Conservation (phyloP, 1,140 invertebrate species). For the Drosophila erecta region DNA sequence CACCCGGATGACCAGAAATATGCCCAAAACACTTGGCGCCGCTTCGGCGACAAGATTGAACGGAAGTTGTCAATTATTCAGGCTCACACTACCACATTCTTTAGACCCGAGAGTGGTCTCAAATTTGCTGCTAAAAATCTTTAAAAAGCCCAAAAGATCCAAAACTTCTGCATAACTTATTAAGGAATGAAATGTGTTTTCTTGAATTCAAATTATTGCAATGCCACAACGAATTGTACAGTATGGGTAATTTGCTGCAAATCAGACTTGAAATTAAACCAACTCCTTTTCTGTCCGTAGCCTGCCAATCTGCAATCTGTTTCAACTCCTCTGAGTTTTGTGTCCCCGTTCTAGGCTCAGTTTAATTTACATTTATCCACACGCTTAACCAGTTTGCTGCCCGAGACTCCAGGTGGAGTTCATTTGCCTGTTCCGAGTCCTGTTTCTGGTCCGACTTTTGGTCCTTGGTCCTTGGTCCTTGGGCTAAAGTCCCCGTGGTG, state of each 20-base stretch:
- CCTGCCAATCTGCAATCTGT: slow-evolving; percentile 41
- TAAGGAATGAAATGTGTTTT: not conserved
- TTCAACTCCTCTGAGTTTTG: slow-evolving; percentile 18
- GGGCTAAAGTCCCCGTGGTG: slow-evolving; percentile 50
- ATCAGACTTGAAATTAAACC: slow-evolving; percentile 27
- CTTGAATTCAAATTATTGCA: not conserved
- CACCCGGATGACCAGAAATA: slow-evolving; percentile 63
- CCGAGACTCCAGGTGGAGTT: slow-evolving; percentile 60
- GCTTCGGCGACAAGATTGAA: slow-evolving; percentile 35
- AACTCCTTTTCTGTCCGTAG: not conserved
- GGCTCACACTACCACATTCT: slow-evolving; percentile 14
- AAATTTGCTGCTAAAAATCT: not conserved
- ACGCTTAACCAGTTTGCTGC: slow-evolving; percentile 62
- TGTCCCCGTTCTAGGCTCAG: slow-evolving; percentile 52
- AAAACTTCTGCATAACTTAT: not conserved
- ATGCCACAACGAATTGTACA: not conserved
- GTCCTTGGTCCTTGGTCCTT: slow-evolving; percentile 10
- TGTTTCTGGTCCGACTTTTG: slow-evolving; percentile 19
- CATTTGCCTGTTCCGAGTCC: slow-evolving; percentile 51
- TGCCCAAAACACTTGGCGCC: slow-evolving; percentile 42
- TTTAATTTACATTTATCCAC: slow-evolving; percentile 84
- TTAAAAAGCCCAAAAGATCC: not conserved
- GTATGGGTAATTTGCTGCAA: slow-evolving; percentile 21
- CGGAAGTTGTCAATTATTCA: slow-evolving; percentile 65
- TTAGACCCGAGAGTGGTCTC: not conserved